Base-by-base conservation (phyloP, 1,140 invertebrate genomes). In the Propsilocerus akamusi region DNA sequence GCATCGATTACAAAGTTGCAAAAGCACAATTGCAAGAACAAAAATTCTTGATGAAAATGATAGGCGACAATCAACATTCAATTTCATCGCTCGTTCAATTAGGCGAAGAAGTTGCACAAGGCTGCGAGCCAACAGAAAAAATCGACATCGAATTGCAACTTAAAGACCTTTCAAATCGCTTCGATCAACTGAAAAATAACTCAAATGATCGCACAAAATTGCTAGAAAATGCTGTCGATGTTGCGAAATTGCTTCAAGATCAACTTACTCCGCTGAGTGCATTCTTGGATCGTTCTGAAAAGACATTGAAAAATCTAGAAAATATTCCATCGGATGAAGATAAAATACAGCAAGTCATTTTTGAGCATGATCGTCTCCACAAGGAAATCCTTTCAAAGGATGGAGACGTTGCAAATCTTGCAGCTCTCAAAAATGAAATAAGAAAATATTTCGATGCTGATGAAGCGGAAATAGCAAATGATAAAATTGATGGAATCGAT, bases 11-110 rank as follows among this genome's bases (percentile, higher is more conserved):
- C 65, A 97, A 97, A 67, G 94, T 97, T 0, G 89, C 95, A 1
- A 97, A 97, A 62, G 92, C 90, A 1, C 92, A 97, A 60, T 60
- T 96, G 10, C 91, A 96, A 67, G 92, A 95, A 60, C 88, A 92
- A 60, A 94, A 94, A 72, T 96, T 97, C 76, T 68, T 97, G 46
- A 90, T 90, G 65, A 97, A 97, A 65, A 92, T 97, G 86, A 68
- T 99, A 23, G 64, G 87, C 58, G 95, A 98, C 63, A 76, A 94
- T 34, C 86, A 93, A 64, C 83, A 85, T 58, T 94, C 88, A 0
- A 91, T 97, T 77, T 83, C 84, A 1, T 89, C 86, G 0, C 63
- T 93, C 7, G 84, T 83, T 59, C 78, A 75, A 41, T 89, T 93
- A 80, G 89, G 88, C 26, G 80, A 86, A 58, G 88, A 91, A 60